Evolutionary conservation across 2,797 vertebrate species (phyloP), one percentile per base, ranked within the genome.

Genomic region (Liasis olivaceus): DNA sequence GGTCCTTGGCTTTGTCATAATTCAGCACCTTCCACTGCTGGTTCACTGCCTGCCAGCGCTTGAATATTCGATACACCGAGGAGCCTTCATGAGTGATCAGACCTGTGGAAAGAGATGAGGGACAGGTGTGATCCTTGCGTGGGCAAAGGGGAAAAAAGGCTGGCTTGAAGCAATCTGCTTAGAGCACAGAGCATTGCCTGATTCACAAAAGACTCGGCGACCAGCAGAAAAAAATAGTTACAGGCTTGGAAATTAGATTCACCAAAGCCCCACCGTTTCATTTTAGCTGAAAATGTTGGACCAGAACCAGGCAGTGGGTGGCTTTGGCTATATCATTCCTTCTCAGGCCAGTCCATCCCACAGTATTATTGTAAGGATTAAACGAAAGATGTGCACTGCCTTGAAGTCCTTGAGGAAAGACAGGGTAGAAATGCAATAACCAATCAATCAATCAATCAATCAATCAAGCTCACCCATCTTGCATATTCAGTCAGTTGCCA

Each of bases 11-110:
- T 96, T 99, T 99, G 97, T 99, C 98, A 92, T 99, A 99, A 97
- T 99, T 99, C 97, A 99, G 97, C 92, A 99, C 99, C 97, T 99
- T 99, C 99, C 99, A 99, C 95, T 99, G 99, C 97, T 99, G 99
- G 97, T 99, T 99, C 94, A 99, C 99, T 63, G 99, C 99, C 96
- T 99, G 99, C 99, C 99, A 99, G 93, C 99, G 98, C 96, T 99
- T 99, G 95, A 99, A 99, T 97, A 99, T 99, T 81, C 99, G 98
- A 96, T 99, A 99, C 92, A 99, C 99, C 0, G 99, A 99, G 1
- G 99, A 99, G 89, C 99, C 99, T 97, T 99, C 99, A 0, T 99
- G 99, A 96, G 99, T 98, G 95, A 99, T 99, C 95, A 99, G 98
- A 93, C 99, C 99, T 99, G 97, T 72, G 13, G 89, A 62, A 31